Evolutionary conservation across 2,113 vertebrate genomes (phyloP).

Genomic region (Globicephala melas): DNA sequence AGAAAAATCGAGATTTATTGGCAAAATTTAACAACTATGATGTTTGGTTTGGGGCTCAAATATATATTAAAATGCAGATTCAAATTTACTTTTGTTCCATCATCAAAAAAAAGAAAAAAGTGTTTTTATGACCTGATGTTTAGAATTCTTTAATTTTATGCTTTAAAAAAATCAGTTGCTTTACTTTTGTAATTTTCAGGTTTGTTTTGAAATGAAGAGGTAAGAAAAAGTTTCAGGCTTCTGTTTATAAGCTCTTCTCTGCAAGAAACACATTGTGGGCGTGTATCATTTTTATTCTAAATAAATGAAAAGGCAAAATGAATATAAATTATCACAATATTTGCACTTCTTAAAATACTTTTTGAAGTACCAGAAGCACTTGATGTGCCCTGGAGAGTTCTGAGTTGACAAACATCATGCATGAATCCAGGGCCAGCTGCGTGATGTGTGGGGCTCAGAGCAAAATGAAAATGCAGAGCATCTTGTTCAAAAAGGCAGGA

Average conservation of each 20-base stretch:
- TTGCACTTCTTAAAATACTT: neutral
- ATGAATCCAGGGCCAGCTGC: neutral
- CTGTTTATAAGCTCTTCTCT: neutral
- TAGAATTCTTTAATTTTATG: slow-evolving; percentile 13
- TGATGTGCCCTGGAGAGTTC: neutral
- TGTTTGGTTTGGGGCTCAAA: neutral
- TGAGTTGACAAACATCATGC: neutral
- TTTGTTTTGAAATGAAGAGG: neutral
- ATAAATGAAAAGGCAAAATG: slow-evolving; percentile 18
- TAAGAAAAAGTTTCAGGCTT: neutral
- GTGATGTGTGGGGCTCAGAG: fast-evolving
- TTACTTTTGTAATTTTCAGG: slow-evolving; percentile 29
- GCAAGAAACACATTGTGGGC: neutral
- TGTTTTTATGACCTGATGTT: neutral
- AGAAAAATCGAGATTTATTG: neutral
- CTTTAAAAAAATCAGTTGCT: neutral
- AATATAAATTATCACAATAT: neutral
- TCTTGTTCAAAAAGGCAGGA: neutral
- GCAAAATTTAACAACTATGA: neutral
- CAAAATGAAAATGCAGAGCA: neutral
- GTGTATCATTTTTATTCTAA: slow-evolving; percentile 21
- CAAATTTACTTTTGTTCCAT: slow-evolving; percentile 17
- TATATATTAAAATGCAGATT: slow-evolving; percentile 34
- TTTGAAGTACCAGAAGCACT: neutral
- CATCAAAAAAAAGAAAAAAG: neutral